Evolutionary conservation across 2,113 vertebrate genomes (phyloP).

Genomic region (Echinops telfairi): DNA sequence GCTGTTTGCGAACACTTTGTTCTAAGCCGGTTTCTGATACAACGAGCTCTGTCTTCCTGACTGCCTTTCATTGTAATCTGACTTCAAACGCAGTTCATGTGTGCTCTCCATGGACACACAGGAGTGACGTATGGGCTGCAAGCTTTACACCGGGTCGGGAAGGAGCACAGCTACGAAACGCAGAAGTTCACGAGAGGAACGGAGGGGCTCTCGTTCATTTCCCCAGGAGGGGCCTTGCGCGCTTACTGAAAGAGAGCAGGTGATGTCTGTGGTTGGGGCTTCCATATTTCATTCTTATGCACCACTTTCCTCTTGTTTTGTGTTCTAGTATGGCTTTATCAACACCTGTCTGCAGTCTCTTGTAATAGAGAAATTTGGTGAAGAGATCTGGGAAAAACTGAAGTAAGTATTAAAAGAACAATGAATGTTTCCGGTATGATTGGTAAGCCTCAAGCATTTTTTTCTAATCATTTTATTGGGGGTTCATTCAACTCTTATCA

Average conservation of each 20-base stretch:
- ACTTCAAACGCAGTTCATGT: conserved; percentile 56
- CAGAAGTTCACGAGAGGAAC: neutral
- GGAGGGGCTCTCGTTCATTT: neutral
- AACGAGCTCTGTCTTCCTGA: too few relatives aligned
- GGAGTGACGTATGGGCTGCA: neutral
- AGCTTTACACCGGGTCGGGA: neutral
- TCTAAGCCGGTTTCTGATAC: neutral
- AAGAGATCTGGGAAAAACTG: conserved; percentile 87
- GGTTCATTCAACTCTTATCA: too few relatives aligned
- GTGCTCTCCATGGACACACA: conserved; percentile 56
- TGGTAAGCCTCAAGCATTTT: neutral
- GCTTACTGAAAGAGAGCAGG: neutral
- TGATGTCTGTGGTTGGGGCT: neutral
- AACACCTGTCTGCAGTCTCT: conserved; percentile 91
- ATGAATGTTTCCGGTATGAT: too few relatives aligned
- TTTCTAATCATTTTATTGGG: too few relatives aligned
- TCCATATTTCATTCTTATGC: conserved; percentile 12
- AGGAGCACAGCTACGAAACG: conserved; percentile 40
- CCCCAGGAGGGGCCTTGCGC: neutral
- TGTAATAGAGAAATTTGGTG: conserved; percentile 88
- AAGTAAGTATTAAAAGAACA: conserved; percentile 79
- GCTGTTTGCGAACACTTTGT: neutral
- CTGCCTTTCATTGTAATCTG: neutral
- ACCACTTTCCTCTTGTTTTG: conserved; percentile 56
- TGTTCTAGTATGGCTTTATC: conserved; percentile 90